phyloP scores from a whole-genome alignment of 2,797 vertebrate species.

The Cossypha dichroa region DNA sequence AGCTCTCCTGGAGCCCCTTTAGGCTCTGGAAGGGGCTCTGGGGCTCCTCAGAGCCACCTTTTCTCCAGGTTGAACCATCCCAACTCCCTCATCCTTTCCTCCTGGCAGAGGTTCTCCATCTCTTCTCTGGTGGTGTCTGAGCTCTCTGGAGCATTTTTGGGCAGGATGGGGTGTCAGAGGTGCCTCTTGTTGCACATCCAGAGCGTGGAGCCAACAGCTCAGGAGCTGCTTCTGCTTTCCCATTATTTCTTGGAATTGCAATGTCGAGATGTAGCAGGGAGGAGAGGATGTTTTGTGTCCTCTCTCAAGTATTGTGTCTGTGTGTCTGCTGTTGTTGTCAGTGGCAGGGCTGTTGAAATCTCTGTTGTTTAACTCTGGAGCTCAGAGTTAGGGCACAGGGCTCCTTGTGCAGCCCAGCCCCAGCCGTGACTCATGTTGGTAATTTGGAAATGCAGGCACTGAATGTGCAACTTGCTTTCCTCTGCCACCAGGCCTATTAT shows the following conservation, averaged over 20 bases:
- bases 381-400: background rate
- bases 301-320: background rate
- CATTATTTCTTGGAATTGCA: background rate
- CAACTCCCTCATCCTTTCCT: background rate
- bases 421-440: background rate
- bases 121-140: rapidly evolving
- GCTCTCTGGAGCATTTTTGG: background rate
- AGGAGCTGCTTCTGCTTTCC: background rate
- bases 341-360: background rate
- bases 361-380: background rate
- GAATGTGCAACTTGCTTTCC: background rate
- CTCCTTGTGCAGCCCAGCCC: background rate
- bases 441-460: background rate
- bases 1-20: background rate
- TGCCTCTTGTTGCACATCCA: rapidly evolving
- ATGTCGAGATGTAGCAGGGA: background rate
- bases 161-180: background rate
- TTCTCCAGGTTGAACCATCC: background rate
- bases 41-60: background rate
- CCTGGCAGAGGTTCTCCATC: background rate
- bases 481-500: background rate
- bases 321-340: background rate
- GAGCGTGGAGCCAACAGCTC: background rate
- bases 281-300: background rate
- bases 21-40: rapidly evolving